Evolutionary conservation across 35 echinoderm and acorn worm genomes (phyloP).

Genomic region (Diadema setosum): DNA sequence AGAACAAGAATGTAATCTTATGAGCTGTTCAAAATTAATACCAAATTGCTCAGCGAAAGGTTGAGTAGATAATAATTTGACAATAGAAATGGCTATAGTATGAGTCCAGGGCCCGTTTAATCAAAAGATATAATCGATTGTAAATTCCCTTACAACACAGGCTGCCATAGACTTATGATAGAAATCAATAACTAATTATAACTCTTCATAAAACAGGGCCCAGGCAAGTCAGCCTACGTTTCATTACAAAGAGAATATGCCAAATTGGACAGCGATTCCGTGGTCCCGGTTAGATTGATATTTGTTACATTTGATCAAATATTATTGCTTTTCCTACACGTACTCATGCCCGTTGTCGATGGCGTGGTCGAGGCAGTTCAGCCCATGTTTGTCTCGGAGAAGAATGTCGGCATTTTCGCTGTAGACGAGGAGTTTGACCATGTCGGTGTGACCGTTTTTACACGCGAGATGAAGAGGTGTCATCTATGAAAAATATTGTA

Average conservation of each 20-base stretch:
- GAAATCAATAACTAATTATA: too few relatives aligned
- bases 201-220: too few relatives aligned
- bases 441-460: constrained; percentile 87
- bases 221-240: neutral
- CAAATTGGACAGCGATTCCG: neutral
- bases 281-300: neutral
- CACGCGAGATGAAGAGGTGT: constrained; percentile 94
- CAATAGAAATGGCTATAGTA: too few relatives aligned
- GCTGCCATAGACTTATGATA: too few relatives aligned
- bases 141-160: too few relatives aligned
- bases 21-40: too few relatives aligned
- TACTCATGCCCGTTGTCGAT: constrained; percentile 91
- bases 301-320: neutral
- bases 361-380: constrained; percentile 85
- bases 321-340: neutral
- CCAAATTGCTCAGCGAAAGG: too few relatives aligned
- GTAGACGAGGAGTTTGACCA: constrained; percentile 80
- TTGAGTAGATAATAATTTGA: too few relatives aligned
- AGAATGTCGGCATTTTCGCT: constrained; percentile 60
- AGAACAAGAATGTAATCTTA: too few relatives aligned
- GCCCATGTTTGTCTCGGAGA: constrained; percentile 47
- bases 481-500: constrained; percentile 29
- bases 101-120: too few relatives aligned
- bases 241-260: neutral
- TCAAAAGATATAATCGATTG: too few relatives aligned